Evolutionary conservation across 2,888 invertebrate genomes (phyloP), one percentile per base, ranked within the genome.

Genomic region (Hirudinaria manillensis): DNA sequence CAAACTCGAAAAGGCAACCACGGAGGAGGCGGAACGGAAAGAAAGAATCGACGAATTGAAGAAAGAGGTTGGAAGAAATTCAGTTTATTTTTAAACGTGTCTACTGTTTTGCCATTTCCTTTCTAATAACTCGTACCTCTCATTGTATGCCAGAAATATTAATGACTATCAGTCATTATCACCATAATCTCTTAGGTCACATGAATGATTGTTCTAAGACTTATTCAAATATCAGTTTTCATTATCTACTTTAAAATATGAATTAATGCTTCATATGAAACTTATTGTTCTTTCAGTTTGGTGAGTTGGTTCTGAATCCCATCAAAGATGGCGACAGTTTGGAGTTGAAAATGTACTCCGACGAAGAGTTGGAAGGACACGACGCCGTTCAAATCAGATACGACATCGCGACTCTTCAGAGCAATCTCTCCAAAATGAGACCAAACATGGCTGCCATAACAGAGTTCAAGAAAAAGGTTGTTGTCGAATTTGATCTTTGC

Each of bases 371-470:
- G 19, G 36, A 24, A 3, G 27, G 7, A 6, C 24, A 45, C 29
- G 51, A 72, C 76, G 51, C 72, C 76, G 56, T 72, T 10, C 65
- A 70, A 77, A 72, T 51, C 51, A 56, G 29, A 21, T 21, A 34
- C 29, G 27, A 38, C 27, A 24, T 83, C 32, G 87, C 86, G 0
- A 89, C 90, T 68, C 87, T 89, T 0, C 86, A 88, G 0, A 92
- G 93, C 75, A 91, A 93, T 77, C 82, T 87, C 32, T 80, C 81
- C 3, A 81, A 83, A 72, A 83, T 86, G 81, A 86, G 85, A 77
- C 87, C 88, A 13, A 87, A 88, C 80, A 83, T 88, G 83, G 85
- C 86, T 68, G 89, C 91, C 78, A 90, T 92, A 83, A 88, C 90
- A 83, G 91, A 92, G 83, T 88, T 88, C 83, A 82, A 88, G 81